Base-by-base conservation (phyloP, 1,140 invertebrate species). In the Drosophila malerkotliana region DNA sequence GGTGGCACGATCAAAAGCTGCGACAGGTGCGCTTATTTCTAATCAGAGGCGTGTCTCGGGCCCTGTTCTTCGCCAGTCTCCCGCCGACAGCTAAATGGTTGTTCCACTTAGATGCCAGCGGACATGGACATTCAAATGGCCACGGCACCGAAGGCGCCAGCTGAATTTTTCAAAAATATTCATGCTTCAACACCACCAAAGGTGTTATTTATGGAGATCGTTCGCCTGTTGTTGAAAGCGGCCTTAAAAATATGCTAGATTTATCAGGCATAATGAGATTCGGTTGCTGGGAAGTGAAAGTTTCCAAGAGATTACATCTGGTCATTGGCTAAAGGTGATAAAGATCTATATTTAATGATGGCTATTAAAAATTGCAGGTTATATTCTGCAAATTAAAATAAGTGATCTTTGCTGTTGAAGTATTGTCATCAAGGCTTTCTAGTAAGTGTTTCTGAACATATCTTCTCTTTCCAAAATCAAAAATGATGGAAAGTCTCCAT, bases 11-110 rank as follows among this genome's bases (percentile, higher is more conserved):
- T 83, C 79, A 83, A 80, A 77, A 66, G 73, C 28, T 45, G 83
- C 83, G 83, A 88, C 82, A 87, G 82, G 82, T 87, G 82, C 80
- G 55, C 73, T 69, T 71, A 64, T 67, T 88, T 87, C 83, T 85
- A 87, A 85, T 85, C 79, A 72, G 72, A 85, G 82, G 82, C 82
- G 82, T 85, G 83, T 77, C 76, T 62, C 49, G 53, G 39, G 55
- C 64, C 54, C 58, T 55, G 60, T 63, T 82, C 57, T 62, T 63
- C 51, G 77, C 54, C 61, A 58, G 41, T 83, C 66, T 85, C 73
- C 81, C 77, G 73, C 79, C 77, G 82, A 87, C 83, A 87, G 78
- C 60, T 85, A 85, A 85, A 87, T 85, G 82, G 75, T 57, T 76
- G 82, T 87, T 87, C 82, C 73, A 87, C 83, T 82, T 87, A 87